Evolutionary conservation across 37 sponge, comb jelly and placozoan species (phyloP), one percentile per base, ranked within the genome.

Genomic region (Hormiphora californensis): DNA sequence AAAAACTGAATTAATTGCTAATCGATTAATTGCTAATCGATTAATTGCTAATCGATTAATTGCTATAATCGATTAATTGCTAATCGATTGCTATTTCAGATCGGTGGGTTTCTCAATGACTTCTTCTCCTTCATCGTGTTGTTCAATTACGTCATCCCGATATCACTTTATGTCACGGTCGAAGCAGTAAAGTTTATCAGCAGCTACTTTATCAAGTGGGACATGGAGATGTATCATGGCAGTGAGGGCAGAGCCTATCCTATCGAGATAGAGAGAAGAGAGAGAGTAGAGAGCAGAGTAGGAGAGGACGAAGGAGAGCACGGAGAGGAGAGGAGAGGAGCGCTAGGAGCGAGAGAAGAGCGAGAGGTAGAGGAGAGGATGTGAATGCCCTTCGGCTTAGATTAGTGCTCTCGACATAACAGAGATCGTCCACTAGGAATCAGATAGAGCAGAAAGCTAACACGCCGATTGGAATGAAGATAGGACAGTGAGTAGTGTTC

Each of bases 91-190:
- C n/a, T n/a, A 1, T 93, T 61, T 91, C 92, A 51, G 35, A 86
- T 36, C 86, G 86, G 23, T 91, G 90, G 88, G 89, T 92, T 40
- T 78, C 85, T 41, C 32, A 86, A 86, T 33, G 40, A 59, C 27
- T 86, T 54, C 57, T 54, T 85, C 86, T 86, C 86, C 59, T 86
- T 54, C 23, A 51, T 87, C 49, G 67, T 87, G 9, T 33, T 62
- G 11, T 68, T 65, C 7, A 86, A 94, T 90, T 88, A 90, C 27
- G 88, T 92, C 0, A 63, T 94, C 32, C 94, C 94, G 12, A 86
- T 94, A 19, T 94, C 94, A 7, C 92, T 94, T 39, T 94, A 94
- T 55, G 91, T 94, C 27, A 85, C 92, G 49, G 69, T 94, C 11
- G 94, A 94, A 85, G 88, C 92, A 54, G 91, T 92, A 32, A 94